Evolutionary conservation across 1,140 invertebrate genomes (phyloP).

Genomic region (Nixonia krombeini): DNA sequence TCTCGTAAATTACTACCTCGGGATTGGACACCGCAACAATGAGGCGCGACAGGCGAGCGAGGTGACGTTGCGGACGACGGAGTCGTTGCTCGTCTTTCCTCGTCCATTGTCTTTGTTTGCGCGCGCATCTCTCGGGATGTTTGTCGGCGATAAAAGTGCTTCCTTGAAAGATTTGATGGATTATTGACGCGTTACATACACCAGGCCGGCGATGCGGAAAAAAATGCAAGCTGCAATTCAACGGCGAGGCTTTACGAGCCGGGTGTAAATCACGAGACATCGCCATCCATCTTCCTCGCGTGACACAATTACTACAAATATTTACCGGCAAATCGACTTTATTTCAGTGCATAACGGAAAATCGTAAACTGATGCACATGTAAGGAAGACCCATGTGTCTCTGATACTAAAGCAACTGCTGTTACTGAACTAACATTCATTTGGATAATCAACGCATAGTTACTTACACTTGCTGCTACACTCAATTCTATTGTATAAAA

Average conservation of each 20-base stretch:
- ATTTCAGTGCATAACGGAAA: no score
- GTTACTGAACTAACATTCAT: no score
- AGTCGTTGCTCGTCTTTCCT: not conserved
- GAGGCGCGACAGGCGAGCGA: not conserved
- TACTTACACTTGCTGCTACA: no score
- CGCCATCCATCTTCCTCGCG: no score
- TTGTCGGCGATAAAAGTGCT: not conserved
- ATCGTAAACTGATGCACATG: no score
- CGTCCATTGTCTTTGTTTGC: constrained; percentile 7
- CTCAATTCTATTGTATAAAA: no score
- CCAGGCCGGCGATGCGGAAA: not conserved
- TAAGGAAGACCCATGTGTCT: no score
- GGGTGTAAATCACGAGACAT: no score
- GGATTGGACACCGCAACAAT: not conserved
- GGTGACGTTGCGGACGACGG: not conserved
- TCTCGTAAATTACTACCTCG: not conserved
- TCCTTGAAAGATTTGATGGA: not conserved
- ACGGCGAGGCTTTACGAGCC: no score
- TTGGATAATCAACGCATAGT: no score
- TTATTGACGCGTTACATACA: not conserved
- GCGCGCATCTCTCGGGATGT: not conserved
- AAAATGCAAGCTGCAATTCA: no score
- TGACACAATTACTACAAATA: not conserved
- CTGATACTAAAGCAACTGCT: no score
- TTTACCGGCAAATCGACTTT: constrained; percentile 48